Conservation (phyloP, 2,797 vertebrate species). For the Falco peregrinus region DNA sequence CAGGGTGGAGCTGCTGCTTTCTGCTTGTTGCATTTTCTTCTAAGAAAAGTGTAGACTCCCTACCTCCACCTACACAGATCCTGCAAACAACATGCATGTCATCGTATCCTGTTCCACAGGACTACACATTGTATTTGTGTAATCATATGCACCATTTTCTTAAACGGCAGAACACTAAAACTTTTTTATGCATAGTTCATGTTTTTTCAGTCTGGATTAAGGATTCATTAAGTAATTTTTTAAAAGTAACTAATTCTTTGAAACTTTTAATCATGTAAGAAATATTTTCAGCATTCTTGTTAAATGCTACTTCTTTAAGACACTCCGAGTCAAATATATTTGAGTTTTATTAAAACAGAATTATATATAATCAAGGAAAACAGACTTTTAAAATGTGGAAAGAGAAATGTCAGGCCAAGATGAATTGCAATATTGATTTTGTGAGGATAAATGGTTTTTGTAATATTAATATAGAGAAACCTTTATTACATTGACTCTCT, state of each 20-base stretch:
- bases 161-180: background rate
- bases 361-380: slow-evolving; percentile 73
- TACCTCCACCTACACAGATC: background rate
- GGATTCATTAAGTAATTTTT: background rate
- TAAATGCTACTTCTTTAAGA: slow-evolving; percentile 39
- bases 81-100: background rate
- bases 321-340: slow-evolving; percentile 43
- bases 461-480: slow-evolving; percentile 92
- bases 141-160: background rate
- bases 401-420: slow-evolving; percentile 76
- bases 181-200: background rate
- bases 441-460: slow-evolving; percentile 86
- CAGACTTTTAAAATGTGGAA: slow-evolving; percentile 71
- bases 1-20: background rate
- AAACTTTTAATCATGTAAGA: slow-evolving; percentile 29
- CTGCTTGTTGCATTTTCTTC: slow-evolving; percentile 23
- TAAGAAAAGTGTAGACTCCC: background rate
- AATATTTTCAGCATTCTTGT: slow-evolving; percentile 46
- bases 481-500: slow-evolving; percentile 86
- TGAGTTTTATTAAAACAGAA: slow-evolving; percentile 75
- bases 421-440: slow-evolving; percentile 88
- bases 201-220: background rate
- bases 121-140: background rate
- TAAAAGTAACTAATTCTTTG: background rate
- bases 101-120: background rate